Evolutionary conservation across 2,888 invertebrate genomes (phyloP).

Genomic region (Acrobasis consociella): DNA sequence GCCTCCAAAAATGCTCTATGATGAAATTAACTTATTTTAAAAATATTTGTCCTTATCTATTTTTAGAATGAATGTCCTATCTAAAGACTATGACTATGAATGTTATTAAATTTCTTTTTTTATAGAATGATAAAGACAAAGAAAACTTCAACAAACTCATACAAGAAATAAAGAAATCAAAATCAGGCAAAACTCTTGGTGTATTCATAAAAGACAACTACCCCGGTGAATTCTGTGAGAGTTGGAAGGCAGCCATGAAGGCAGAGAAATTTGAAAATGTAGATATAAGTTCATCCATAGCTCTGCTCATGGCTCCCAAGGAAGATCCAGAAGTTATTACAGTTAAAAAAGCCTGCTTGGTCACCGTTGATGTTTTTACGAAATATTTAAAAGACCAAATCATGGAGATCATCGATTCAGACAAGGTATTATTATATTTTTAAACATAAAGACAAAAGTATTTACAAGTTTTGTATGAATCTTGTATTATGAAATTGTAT

Average conservation of each 20-base stretch:
- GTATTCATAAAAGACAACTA: conserved; percentile 97
- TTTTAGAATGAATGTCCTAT: too few relatives aligned
- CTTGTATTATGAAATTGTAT: neutral
- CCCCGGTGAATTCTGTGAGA: conserved; percentile 95
- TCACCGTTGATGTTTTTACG: conserved; percentile 96
- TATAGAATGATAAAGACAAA: conserved; percentile 94
- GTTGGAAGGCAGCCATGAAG: conserved; percentile 92
- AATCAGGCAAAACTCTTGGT: conserved; percentile 94
- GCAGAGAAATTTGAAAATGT: conserved; percentile 91
- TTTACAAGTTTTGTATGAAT: too few relatives aligned
- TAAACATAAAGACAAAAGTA: too few relatives aligned
- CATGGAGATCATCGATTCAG: conserved; percentile 99
- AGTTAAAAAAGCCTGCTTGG: conserved; percentile 95
- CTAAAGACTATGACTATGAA: too few relatives aligned
- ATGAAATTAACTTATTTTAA: too few relatives aligned
- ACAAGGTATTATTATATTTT: conserved; percentile 84
- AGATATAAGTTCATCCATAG: conserved; percentile 93
- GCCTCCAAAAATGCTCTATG: too few relatives aligned
- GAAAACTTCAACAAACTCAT: conserved; percentile 92
- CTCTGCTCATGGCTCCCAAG: conserved; percentile 95
- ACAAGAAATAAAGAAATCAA: conserved; percentile 92
- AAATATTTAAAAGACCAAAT: conserved; percentile 98
- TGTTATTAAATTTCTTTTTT: conserved; percentile 14
- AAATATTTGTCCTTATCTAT: too few relatives aligned
- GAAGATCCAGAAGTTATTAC: conserved; percentile 95